Conservation (phyloP, 2,113 vertebrate species). For the Bothrops jararaca region DNA sequence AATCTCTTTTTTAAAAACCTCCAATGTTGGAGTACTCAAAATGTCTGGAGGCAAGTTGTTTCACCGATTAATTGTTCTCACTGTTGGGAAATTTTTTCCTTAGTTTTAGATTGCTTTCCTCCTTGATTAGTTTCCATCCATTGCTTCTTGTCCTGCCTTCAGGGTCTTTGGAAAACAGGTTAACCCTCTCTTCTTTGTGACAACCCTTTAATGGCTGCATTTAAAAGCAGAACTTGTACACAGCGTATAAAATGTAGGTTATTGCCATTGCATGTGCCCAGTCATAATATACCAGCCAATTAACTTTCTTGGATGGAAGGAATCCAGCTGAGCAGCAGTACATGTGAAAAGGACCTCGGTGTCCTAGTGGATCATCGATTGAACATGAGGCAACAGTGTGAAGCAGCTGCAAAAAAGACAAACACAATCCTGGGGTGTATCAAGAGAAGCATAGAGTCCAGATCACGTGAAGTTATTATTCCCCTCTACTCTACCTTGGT, state of each 20-base stretch:
- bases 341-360: too few species aligned
- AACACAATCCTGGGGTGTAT: too few species aligned
- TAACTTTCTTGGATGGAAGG: not conserved
- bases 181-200: not conserved
- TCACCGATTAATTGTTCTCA: not conserved
- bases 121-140: not conserved
- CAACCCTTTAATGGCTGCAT: not conserved
- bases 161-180: not conserved
- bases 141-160: not conserved
- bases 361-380: too few species aligned
- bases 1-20: not conserved
- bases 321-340: too few species aligned
- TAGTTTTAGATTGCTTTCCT: not conserved
- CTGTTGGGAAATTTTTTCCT: not conserved
- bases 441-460: too few species aligned
- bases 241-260: too few species aligned
- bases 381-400: too few species aligned
- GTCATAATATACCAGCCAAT: not conserved
- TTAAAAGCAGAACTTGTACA: not conserved
- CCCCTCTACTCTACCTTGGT: too few species aligned
- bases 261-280: not conserved
- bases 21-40: not conserved
- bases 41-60: not conserved
- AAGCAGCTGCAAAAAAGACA: too few species aligned
- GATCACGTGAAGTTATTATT: too few species aligned